Base-by-base conservation (phyloP, 2,888 invertebrate genomes). In the Troides oblongomaculatus region DNA sequence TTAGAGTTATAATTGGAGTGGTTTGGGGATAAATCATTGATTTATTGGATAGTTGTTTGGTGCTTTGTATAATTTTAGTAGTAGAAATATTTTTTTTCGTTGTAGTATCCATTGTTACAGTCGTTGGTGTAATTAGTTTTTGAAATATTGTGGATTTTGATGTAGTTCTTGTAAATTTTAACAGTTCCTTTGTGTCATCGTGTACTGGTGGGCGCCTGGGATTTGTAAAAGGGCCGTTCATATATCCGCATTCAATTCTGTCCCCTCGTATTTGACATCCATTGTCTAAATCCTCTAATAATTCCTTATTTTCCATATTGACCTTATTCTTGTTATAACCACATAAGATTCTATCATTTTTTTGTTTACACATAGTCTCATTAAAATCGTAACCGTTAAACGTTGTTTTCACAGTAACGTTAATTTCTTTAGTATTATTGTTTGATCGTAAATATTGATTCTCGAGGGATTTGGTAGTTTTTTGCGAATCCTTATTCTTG, bases 211-310 rank as follows among this genome's bases (percentile, higher is more conserved):
- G 79, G 50, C 79, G 76, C 73, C 75, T 73, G 1, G 69, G 60
- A 63, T 74, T 70, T 58, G 67, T 69, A 67, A 74, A 78, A 59
- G 77, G 79, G 39, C 74, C 75, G 17, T 62, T 71, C 3, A 75
- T 62, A 74, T 90, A 90, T 5, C 90, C 90, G 77, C 90, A 90
- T 80, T 90, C 90, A 64, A 90, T 74, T 76, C 90, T 85, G n/a
- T 85, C 82, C 18, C 81, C 82, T 17, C 84, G 82, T 43, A 79
- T 64, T 46, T 76, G 75, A 72, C 90, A 90, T 1, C 84, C 86
- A 64, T 86, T 82, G 7, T 81, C 82, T 5, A 86, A 58, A 60
- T 86, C 77, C 25, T 78, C 69, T 17, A 77, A 59, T 62, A 75
- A 72, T 5, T 79, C 72, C 5, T 75, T 71, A 30, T 74, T 72